phyloP scores from a whole-genome alignment of 2,888 invertebrate genomes.

The Entomobrya proxima region DNA sequence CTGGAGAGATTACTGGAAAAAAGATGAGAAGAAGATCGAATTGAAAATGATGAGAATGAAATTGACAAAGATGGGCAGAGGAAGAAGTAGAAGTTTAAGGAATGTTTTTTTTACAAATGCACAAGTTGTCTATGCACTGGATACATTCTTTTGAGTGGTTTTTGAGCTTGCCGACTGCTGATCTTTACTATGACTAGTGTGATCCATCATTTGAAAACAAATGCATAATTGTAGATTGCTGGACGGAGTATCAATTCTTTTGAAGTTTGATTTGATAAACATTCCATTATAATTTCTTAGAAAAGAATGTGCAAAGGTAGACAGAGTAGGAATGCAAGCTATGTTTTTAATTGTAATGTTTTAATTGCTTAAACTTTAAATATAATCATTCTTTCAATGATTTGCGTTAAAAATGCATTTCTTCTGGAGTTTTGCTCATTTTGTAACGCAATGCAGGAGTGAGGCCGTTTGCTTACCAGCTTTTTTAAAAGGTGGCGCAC shows the following conservation, averaged over 20 bases:
- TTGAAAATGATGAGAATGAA: background rate
- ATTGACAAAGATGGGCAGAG: constrained; percentile 19
- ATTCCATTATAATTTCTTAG: too few relatives aligned
- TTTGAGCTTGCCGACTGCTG: constrained; percentile 29
- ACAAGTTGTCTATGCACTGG: background rate
- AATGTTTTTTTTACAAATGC: background rate
- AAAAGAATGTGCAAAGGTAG: too few relatives aligned
- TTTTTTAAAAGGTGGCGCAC: too few relatives aligned
- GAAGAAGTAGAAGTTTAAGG: too few relatives aligned
- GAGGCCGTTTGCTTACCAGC: too few relatives aligned
- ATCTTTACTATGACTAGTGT: background rate
- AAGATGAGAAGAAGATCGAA: background rate
- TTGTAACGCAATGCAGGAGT: too few relatives aligned
- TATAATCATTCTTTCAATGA: background rate
- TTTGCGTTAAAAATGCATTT: background rate
- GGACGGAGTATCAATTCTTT: background rate
- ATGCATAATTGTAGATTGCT: too few relatives aligned
- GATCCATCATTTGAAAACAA: constrained; percentile 7
- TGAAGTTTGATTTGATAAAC: too few relatives aligned
- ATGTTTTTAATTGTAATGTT: too few relatives aligned
- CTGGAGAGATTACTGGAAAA: background rate
- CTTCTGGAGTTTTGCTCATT: too few relatives aligned
- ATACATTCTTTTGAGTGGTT: background rate
- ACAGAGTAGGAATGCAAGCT: too few relatives aligned
- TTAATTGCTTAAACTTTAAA: background rate